Evolutionary conservation across 2,797 vertebrate species (phyloP), one percentile per base, ranked within the genome.

Genomic region (Liparis tanakae): DNA sequence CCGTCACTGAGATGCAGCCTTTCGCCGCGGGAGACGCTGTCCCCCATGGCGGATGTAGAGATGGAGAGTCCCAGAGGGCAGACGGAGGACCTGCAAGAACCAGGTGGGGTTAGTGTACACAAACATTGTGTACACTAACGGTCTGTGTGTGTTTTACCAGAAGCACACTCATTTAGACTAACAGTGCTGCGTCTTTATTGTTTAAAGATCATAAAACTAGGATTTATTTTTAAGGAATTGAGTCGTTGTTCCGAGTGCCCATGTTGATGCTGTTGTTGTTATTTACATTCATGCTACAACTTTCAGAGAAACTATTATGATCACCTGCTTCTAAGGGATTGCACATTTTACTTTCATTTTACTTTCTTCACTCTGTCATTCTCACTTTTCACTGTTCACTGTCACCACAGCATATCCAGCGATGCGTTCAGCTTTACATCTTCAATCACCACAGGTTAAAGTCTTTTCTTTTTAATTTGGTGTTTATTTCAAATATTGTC

Each of bases 21-120:
- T 2, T 30, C 25, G 25, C 25, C 25, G 25, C 25, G 25, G 25
- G 1, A 30, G 25, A 4, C 25, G 25, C 25, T 30, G 55, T 93
- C 93, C 6, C 86, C 92, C 6, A 76, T 88, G 78, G 67, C 66
- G 5, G 93, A 94, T 72, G 64, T 90, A 17, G 91, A 86, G n/a
- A 93, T 94, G 93, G 93, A 92, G 77, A 94, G 94, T 86, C 93
- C 94, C 48, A 70, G 46, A 64, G 20, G 67, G 46, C 76, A 68
- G 56, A 22, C 30, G 22, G 84, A 64, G 3, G 87, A 87, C 55
- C 30, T 33, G 55, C 71, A 85, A 25, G 81, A 85, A 20, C 54
- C 78, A 59, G 83, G 73, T 88, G 82, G 65, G 79, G 83, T 46
- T 74, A 65, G 72, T 60, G 6, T 66, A 51, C 48, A 46, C 17